phyloP scores from a whole-genome alignment of 2,888 invertebrate genomes.

The Plagodis pulveraria region DNA sequence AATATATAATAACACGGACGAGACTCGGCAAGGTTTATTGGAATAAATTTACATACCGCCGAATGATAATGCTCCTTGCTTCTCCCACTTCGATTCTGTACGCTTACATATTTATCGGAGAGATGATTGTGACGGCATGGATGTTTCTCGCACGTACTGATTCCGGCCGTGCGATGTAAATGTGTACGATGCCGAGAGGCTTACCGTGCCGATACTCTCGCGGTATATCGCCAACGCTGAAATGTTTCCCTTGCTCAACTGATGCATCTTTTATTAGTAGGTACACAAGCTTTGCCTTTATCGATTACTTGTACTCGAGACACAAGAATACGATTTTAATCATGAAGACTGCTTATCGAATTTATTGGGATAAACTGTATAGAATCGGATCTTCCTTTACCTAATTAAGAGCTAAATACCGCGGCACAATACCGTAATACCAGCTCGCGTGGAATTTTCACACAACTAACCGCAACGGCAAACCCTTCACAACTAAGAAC shows the following conservation, averaged over 20 bases:
- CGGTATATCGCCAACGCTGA: conserved; percentile 35
- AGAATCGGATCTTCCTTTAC: too few species aligned
- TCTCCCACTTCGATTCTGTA: conserved; percentile 71
- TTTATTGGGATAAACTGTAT: too few species aligned
- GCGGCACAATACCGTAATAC: background rate
- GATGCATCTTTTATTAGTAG: conserved; percentile 48
- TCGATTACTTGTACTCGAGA: conserved; percentile 14
- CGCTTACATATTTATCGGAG: conserved; percentile 81
- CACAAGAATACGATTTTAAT: background rate
- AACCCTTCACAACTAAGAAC: conserved; percentile 29
- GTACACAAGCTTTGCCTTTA: conserved; percentile 26
- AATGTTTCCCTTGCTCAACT: conserved; percentile 42
- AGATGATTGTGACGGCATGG: conserved; percentile 61
- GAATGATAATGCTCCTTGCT: conserved; percentile 70
- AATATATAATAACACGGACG: conserved; percentile 82
- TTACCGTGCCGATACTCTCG: conserved; percentile 15
- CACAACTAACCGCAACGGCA: conserved; percentile 32
- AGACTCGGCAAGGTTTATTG: conserved; percentile 76
- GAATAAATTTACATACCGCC: conserved; percentile 83
- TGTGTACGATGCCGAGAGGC: conserved; percentile 32
- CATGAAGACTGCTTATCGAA: too few species aligned
- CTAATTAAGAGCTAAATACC: too few species aligned
- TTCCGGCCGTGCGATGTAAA: conserved; percentile 40
- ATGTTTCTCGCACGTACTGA: conserved; percentile 30
- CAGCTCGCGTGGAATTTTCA: conserved; percentile 30